Evolutionary conservation across 2,888 invertebrate species (phyloP), one percentile per base, ranked within the genome.

Genomic region (Acanthosepion esculentum): DNA sequence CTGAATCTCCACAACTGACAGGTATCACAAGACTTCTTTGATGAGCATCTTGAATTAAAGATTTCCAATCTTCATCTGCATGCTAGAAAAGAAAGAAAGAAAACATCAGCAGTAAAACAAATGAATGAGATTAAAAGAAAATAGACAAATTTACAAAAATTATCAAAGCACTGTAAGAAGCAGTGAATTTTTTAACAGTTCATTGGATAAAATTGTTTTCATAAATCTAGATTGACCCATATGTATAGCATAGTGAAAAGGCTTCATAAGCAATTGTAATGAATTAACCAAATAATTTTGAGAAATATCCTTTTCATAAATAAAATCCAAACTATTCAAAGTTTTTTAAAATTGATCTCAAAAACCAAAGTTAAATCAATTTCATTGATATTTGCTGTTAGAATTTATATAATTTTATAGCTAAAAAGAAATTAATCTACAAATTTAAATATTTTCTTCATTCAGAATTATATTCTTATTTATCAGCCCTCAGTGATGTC

Each of bases 61-160:
- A 95, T 48, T 95, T 96, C 97, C 97, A 97, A 95, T 97, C 96
- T 23, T 95, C 95, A 95, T 96, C 96, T 94, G 96, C 95, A 97
- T 97, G 98, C 98, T 95, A 95, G 94, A 94, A 94, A 93, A 94
- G 48, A 94, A 26, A 59, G 41, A 50, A 20, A 64, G 10, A 41
- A 29, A 26, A 59, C 41, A 41, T 41, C 41, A 41, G 41, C 41
- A 41, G 41, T 2, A 41, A 41, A 41, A 41, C 1, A 41, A 41
- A 41, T 41, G 59, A 20, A 26, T 59, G 6, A 59, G 20, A 59
- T 59, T 15, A 26, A 6, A 59, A 23, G 2, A 41, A 20, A 59
- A 23, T 20, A 1, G 0, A 78, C 8, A 12, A n/a, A 1, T 78
- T 10, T 29, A n/a, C n/a, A 29, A 78, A 15, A n/a, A 78, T 78